Evolutionary conservation across 2,113 vertebrate species (phyloP).

Genomic region (Gavialis gangeticus): DNA sequence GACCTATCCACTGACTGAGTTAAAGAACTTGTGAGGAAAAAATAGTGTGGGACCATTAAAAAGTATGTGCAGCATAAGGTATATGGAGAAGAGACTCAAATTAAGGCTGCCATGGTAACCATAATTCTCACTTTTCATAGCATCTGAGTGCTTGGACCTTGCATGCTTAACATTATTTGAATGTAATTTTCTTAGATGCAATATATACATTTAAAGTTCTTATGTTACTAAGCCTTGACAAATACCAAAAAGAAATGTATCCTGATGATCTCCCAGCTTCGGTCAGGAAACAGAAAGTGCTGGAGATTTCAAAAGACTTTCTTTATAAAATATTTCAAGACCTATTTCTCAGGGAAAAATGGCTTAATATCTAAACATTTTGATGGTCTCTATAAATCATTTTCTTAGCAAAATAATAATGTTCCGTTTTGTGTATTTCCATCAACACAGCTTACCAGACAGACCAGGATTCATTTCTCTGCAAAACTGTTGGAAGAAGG

Average conservation of each 20-base stretch:
- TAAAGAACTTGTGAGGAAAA: neutral
- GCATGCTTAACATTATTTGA: neutral
- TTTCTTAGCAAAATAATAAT: neutral
- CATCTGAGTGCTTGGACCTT: neutral
- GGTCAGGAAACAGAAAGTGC: neutral
- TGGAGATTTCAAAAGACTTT: rapidly evolving
- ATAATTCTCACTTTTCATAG: neutral
- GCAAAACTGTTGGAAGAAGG: neutral
- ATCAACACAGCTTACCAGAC: rapidly evolving
- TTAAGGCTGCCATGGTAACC: neutral
- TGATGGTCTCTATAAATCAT: neutral
- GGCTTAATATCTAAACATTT: neutral
- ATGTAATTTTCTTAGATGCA: neutral
- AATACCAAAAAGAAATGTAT: neutral
- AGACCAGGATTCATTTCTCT: neutral
- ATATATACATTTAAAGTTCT: neutral
- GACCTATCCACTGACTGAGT: neutral
- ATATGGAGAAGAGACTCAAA: neutral
- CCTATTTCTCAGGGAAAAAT: neutral
- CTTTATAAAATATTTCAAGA: neutral
- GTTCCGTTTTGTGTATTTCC: neutral
- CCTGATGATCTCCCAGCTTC: neutral
- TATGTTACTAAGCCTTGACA: neutral
- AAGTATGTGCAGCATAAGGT: neutral
- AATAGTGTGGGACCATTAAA: neutral